Evolutionary conservation across 1,140 invertebrate species (phyloP).

Genomic region (Leptonema lineaticorne): DNA sequence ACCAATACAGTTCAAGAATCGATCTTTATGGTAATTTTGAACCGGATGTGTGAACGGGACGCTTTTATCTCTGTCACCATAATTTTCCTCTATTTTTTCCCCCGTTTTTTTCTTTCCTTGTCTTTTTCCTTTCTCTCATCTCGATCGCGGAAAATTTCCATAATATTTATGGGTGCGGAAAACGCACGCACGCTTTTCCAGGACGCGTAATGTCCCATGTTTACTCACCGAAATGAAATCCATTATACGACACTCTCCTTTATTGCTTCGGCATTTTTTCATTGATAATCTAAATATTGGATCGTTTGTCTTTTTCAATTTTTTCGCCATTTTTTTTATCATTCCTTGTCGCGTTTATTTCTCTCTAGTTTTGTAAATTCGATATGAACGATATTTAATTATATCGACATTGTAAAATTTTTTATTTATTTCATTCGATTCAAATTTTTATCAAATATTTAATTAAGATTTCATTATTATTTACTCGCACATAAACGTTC

Average conservation of each 20-base stretch:
- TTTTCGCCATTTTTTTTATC: too few relatives aligned
- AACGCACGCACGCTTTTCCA: not conserved
- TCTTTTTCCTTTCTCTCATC: too few relatives aligned
- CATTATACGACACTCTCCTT: slow-evolving; percentile 22
- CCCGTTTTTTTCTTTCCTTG: not conserved
- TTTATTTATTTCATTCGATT: too few relatives aligned
- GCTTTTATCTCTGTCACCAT: not conserved
- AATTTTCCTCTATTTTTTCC: not conserved
- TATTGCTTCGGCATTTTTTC: slow-evolving; percentile 18
- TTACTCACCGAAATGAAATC: slow-evolving; percentile 22
- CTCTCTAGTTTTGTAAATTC: too few relatives aligned
- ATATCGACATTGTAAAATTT: too few relatives aligned
- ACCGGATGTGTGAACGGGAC: not conserved
- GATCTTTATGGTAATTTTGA: slow-evolving; percentile 10
- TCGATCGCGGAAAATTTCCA: slow-evolving; percentile 18
- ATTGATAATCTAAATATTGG: slow-evolving; percentile 10
- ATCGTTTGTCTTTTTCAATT: not conserved
- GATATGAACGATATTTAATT: too few relatives aligned
- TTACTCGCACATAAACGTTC: too few relatives aligned
- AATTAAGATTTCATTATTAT: too few relatives aligned
- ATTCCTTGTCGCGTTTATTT: too few relatives aligned
- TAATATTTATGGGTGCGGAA: slow-evolving; percentile 16
- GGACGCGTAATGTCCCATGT: not conserved
- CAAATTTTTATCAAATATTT: too few relatives aligned
- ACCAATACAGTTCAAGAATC: not conserved